Evolutionary conservation across 2,113 vertebrate genomes (phyloP).

Genomic region (Dinomys branickii): DNA sequence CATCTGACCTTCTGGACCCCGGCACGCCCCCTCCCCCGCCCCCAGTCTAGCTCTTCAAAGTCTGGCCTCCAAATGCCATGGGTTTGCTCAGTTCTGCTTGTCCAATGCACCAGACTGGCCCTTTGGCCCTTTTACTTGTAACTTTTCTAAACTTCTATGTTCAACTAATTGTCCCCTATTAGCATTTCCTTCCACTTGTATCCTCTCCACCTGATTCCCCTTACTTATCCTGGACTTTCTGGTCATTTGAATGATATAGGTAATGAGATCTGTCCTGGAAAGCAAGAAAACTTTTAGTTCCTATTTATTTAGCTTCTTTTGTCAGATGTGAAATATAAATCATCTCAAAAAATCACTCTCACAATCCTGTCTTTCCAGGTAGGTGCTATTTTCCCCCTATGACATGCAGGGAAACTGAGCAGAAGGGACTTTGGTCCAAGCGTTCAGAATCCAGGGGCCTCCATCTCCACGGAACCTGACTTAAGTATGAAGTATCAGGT

Average conservation of each 20-base stretch:
- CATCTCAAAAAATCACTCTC: neutral
- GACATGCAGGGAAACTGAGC: constrained; percentile 31
- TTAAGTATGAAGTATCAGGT: neutral
- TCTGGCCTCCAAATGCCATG: constrained; percentile 7
- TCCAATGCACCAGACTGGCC: neutral
- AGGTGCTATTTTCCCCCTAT: neutral
- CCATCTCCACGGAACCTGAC: neutral
- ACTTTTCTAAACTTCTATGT: constrained; percentile 36
- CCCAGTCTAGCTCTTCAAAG: neutral
- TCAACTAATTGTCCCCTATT: neutral
- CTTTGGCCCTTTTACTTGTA: constrained; percentile 26
- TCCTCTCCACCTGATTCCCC: neutral
- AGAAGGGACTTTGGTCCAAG: neutral
- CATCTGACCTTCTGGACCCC: neutral
- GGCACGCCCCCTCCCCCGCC: neutral
- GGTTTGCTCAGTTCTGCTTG: neutral
- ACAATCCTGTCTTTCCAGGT: neutral
- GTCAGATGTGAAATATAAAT: neutral
- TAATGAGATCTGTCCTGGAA: neutral
- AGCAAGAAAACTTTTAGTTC: neutral
- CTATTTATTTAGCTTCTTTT: neutral
- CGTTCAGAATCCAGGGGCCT: neutral
- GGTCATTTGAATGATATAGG: neutral
- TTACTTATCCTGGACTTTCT: neutral
- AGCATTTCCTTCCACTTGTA: constrained; percentile 10